A percentile compares a stretch with the other conserved stretches of the same genome.
Conservation (phyloP, 1,140 invertebrate species). For the Drosophila littoralis region DNA sequence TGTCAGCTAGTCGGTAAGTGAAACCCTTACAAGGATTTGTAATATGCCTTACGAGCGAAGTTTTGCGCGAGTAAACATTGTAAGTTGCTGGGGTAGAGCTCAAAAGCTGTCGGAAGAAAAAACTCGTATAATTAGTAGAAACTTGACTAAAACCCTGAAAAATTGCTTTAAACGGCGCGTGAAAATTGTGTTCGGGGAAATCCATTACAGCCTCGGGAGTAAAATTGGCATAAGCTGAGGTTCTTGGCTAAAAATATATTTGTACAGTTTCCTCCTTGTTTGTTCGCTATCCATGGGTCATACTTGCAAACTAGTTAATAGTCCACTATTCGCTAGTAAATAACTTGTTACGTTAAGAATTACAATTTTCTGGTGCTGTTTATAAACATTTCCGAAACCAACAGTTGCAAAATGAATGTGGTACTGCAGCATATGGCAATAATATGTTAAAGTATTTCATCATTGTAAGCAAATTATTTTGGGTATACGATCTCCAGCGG, state of each 20-base stretch:
- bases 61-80: conserved; percentile 36
- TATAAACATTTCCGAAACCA: not conserved
- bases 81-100: conserved; percentile 12
- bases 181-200: conserved; percentile 50
- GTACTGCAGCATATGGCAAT: not conserved
- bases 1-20: conserved; percentile 40
- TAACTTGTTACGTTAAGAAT: not conserved
- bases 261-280: not conserved
- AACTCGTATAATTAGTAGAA: conserved; percentile 68
- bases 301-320: not conserved
- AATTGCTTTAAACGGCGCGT: conserved; percentile 72
- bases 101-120: conserved; percentile 22
- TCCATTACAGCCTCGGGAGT: not conserved
- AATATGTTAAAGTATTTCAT: conserved; percentile 41
- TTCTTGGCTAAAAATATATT: too few species aligned
- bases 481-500: conserved; percentile 33
- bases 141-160: conserved; percentile 69
- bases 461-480: conserved; percentile 66
- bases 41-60: conserved; percentile 65
- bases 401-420: not conserved
- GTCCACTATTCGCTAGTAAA: not conserved
- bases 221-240: too few species aligned
- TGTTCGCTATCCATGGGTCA: not conserved
- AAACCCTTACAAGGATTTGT: conserved; percentile 65
- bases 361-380: not conserved